These are phyloP conservation scores for Brachionus manjavacas DNA, from an alignment of 1,140 invertebrate species.

Conservation along the genomic window DNA sequence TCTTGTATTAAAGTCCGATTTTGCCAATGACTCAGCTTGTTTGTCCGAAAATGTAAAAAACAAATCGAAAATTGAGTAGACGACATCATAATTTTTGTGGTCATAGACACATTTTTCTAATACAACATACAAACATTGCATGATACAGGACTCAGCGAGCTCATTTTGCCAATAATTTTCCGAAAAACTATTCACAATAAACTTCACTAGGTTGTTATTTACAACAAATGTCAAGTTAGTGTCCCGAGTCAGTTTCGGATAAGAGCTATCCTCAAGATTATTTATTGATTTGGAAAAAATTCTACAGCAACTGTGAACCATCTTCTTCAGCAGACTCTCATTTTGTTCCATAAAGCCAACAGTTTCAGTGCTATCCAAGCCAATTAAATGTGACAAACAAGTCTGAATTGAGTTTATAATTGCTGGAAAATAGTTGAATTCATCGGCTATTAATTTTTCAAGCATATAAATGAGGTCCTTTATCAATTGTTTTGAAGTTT, in stretches of 20 bases:
- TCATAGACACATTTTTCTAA: conserved; percentile 25
- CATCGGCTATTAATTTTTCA: conserved; percentile 1
- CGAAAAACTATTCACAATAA: not conserved
- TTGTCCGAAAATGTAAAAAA: conserved; percentile 18
- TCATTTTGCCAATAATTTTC: conserved; percentile 12
- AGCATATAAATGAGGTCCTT: not conserved
- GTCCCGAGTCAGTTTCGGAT: not conserved
- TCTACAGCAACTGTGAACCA: not conserved
- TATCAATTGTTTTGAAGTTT: not conserved
- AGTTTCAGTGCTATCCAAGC: not conserved
- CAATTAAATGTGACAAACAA: not conserved
- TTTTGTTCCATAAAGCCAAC: not conserved
- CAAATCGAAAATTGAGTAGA: conserved; percentile 21
- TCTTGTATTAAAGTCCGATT: conserved; percentile 40
- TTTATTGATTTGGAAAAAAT: not conserved
- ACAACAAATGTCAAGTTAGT: conserved; percentile 7
- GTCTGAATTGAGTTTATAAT: conserved; percentile 28
- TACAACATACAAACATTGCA: conserved; percentile 4
- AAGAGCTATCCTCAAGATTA: conserved; percentile 14
- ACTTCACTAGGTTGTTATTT: not conserved
- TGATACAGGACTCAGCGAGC: not conserved
- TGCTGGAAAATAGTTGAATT: conserved; percentile 38
- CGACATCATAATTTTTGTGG: not conserved
- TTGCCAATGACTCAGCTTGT: not conserved
- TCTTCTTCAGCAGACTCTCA: not conserved